phyloP scores from a whole-genome alignment of 2,797 vertebrate species.

The Menidia menidia region DNA sequence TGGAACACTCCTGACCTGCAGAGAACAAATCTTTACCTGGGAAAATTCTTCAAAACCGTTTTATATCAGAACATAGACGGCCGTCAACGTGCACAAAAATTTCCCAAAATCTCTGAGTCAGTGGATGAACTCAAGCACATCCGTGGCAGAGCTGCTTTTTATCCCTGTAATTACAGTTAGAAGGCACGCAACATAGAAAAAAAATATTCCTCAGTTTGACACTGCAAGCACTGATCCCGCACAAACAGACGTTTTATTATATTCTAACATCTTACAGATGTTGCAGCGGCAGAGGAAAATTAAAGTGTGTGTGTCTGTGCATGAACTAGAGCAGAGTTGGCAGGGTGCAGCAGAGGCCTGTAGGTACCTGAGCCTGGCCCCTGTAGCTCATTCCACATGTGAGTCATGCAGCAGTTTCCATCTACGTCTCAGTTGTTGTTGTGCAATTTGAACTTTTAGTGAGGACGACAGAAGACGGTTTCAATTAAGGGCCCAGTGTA shows the following conservation, averaged over 20 bases:
- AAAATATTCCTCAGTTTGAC: slow-evolving; percentile 33
- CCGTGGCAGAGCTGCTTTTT: slow-evolving; percentile 19
- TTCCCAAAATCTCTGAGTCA: slow-evolving; percentile 46
- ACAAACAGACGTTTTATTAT: slow-evolving; percentile 21
- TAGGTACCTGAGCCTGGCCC: slow-evolving; percentile 5
- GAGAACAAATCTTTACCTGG: background rate
- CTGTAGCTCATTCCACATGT: slow-evolving; percentile 36
- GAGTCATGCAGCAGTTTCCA: slow-evolving; percentile 23
- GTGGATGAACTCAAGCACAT: slow-evolving; percentile 46
- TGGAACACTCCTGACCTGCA: slow-evolving; percentile 91
- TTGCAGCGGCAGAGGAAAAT: slow-evolving; percentile 10
- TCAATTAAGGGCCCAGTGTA: background rate
- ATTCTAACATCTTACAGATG: slow-evolving; percentile 15
- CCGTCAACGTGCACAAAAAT: slow-evolving; percentile 1
- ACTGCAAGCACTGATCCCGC: slow-evolving; percentile 26
- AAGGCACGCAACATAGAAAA: slow-evolving; percentile 30
- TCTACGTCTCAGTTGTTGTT: slow-evolving; percentile 27
- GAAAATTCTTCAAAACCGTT: background rate
- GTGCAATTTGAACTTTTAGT: slow-evolving; percentile 11
- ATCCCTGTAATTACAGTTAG: slow-evolving; percentile 27
- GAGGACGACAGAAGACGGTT: background rate
- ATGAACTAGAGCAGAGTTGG: background rate
- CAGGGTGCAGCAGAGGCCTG: slow-evolving; percentile 16
- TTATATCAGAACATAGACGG: background rate
- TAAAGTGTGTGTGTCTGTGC: slow-evolving; percentile 5